Percentiles rank a stretch among this genome's conserved stretches.
Conservation (phyloP, 2,113 vertebrate species). For the Leptobrachium ailaonicum region DNA sequence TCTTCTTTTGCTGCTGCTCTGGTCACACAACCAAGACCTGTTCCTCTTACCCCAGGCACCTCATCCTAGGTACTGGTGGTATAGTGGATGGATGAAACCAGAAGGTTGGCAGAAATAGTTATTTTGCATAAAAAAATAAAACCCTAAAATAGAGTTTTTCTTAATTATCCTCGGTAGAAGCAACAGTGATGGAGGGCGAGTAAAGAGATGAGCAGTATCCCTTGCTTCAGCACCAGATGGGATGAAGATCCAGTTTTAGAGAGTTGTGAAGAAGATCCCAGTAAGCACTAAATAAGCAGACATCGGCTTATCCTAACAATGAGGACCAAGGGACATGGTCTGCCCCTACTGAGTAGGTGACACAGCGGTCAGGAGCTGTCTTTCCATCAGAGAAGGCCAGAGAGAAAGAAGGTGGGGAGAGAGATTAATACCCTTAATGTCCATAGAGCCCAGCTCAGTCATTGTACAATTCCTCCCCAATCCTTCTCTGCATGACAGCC, state of each 20-base stretch:
- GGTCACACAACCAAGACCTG: background rate
- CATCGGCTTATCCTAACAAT: conserved; percentile 58
- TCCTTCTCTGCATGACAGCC: conserved; percentile 51
- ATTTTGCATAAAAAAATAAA: too few species aligned
- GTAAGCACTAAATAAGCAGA: conserved; percentile 40
- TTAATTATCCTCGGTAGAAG: background rate
- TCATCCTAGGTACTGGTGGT: background rate
- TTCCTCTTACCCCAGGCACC: background rate
- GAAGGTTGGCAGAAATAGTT: too few species aligned
- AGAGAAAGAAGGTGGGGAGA: conserved; percentile 74
- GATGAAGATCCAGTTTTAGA: conserved; percentile 10
- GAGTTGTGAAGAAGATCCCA: conserved; percentile 17
- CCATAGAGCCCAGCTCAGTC: conserved; percentile 49
- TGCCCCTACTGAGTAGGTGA: conserved; percentile 83
- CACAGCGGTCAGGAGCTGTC: conserved; percentile 83
- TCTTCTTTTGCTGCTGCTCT: conserved; percentile 3
- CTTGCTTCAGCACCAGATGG: conserved; percentile 6
- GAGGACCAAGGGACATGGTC: conserved; percentile 85
- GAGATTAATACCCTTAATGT: conserved; percentile 79
- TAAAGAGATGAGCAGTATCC: background rate
- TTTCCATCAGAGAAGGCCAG: conserved; percentile 81
- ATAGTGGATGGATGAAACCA: too few species aligned
- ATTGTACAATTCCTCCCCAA: conserved; percentile 51
- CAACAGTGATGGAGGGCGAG: background rate
- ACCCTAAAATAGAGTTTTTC: too few species aligned